Evolutionary conservation across 2,797 vertebrate species (phyloP).

Genomic region (Hydrophis major): DNA sequence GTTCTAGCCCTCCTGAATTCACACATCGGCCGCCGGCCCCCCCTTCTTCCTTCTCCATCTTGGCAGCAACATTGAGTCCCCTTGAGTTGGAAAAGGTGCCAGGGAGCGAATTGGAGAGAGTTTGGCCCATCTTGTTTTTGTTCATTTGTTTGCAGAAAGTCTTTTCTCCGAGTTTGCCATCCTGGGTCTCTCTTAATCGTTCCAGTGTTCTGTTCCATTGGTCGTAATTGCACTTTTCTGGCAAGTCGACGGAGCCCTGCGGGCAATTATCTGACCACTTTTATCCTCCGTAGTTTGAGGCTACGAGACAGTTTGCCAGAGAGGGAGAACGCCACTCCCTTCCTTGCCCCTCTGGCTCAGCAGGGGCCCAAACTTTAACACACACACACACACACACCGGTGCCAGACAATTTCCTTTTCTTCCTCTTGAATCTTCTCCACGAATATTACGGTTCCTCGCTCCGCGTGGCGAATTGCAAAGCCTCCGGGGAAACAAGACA

Average conservation of each 20-base stretch:
- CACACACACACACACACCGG: background rate
- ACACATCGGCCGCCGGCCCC: background rate
- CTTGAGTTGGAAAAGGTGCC: too few species aligned
- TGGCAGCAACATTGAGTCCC: background rate
- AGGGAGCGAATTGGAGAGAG: background rate
- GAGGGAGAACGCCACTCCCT: background rate
- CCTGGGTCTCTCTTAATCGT: background rate
- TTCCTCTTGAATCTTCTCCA: background rate
- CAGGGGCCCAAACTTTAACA: background rate
- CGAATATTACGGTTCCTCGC: fast-evolving
- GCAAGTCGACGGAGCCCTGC: background rate
- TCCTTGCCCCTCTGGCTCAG: background rate
- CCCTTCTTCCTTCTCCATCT: background rate
- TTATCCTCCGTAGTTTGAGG: background rate
- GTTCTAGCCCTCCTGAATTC: background rate
- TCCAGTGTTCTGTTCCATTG: background rate
- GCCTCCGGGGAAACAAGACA: fast-evolving
- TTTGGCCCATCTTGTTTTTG: background rate
- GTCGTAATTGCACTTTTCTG: background rate
- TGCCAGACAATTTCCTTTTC: background rate
- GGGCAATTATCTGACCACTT: fast-evolving
- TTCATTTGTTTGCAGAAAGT: background rate
- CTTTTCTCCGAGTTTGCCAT: background rate
- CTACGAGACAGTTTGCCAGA: background rate
- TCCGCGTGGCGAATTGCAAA: fast-evolving